Percentiles rank a stretch among this genome's conserved stretches.
Conservation (phyloP, 2,113 vertebrate species). For the Azemiops feae region DNA sequence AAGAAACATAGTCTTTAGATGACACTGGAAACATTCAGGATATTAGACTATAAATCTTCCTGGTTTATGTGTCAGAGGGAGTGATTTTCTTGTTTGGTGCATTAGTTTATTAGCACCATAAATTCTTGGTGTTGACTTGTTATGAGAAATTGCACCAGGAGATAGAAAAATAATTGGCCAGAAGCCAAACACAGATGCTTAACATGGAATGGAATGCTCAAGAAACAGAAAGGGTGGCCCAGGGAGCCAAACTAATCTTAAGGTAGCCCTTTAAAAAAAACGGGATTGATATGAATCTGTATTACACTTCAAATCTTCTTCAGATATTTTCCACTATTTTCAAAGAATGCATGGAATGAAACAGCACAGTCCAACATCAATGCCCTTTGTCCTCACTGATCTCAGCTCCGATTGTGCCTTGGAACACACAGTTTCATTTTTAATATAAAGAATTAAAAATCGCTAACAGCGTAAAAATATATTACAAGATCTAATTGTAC, state of each 20-base stretch:
- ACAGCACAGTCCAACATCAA: neutral
- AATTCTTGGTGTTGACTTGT: constrained; percentile 9
- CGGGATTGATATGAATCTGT: neutral
- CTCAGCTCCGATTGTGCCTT: neutral
- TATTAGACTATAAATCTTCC: constrained; percentile 25
- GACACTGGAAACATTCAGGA: constrained; percentile 3
- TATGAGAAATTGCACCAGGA: constrained; percentile 3
- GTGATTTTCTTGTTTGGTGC: constrained; percentile 17
- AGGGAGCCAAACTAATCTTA: neutral
- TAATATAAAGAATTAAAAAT: neutral
- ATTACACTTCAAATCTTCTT: neutral
- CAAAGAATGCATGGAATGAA: neutral
- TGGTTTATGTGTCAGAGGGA: constrained; percentile 17
- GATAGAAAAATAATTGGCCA: constrained; percentile 10
- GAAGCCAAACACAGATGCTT: neutral
- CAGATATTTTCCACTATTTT: no score
- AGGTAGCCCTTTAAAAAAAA: neutral
- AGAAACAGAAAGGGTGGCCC: neutral
- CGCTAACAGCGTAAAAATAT: neutral
- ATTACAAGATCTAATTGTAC: neutral
- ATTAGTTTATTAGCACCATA: constrained; percentile 22
- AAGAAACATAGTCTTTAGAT: neutral
- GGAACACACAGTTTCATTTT: neutral
- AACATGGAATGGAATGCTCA: neutral
- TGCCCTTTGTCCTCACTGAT: no score